These are phyloP conservation scores for Montipora capitata DNA, from an alignment of 92 coral and sea anemone species.

Conservation along the genomic window DNA sequence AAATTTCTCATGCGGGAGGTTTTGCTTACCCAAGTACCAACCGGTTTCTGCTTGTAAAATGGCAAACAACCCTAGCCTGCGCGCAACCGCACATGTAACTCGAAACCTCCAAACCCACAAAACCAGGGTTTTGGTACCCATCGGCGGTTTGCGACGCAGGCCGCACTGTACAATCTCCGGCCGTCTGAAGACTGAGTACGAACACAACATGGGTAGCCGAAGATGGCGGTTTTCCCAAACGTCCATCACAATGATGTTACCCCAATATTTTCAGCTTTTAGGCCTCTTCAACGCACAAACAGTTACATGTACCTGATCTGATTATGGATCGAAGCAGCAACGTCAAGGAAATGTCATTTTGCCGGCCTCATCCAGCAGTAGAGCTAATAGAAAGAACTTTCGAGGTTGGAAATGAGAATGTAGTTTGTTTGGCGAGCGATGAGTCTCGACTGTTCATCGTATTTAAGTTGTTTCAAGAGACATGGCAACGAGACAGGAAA, in stretches of 20 bases:
- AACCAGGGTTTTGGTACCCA: too few relatives aligned
- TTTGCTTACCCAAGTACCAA: too few relatives aligned
- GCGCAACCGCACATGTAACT: too few relatives aligned
- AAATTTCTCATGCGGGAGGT: too few relatives aligned
- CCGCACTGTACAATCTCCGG: too few relatives aligned
- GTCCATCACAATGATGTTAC: background rate
- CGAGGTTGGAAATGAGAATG: conserved; percentile 49
- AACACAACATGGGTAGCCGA: conserved; percentile 19
- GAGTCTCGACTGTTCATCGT: conserved; percentile 69
- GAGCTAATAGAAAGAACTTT: conserved; percentile 75
- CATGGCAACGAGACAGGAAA: conserved; percentile 35
- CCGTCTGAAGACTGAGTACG: background rate
- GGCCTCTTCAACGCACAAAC: background rate
- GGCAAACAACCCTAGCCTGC: too few relatives aligned
- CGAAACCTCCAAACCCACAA: too few relatives aligned
- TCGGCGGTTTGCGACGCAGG: too few relatives aligned
- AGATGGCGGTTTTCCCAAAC: background rate
- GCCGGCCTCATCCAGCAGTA: conserved; percentile 67
- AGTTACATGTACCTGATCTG: too few relatives aligned
- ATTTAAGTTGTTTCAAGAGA: conserved; percentile 71
- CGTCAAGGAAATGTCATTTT: conserved; percentile 68
- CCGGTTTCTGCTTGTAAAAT: too few relatives aligned
- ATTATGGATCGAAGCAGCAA: conserved; percentile 17
- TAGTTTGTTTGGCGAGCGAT: conserved; percentile 73
- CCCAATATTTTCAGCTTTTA: background rate